Evolutionary conservation across 2,888 invertebrate genomes (phyloP).

Genomic region (Tipula unca): DNA sequence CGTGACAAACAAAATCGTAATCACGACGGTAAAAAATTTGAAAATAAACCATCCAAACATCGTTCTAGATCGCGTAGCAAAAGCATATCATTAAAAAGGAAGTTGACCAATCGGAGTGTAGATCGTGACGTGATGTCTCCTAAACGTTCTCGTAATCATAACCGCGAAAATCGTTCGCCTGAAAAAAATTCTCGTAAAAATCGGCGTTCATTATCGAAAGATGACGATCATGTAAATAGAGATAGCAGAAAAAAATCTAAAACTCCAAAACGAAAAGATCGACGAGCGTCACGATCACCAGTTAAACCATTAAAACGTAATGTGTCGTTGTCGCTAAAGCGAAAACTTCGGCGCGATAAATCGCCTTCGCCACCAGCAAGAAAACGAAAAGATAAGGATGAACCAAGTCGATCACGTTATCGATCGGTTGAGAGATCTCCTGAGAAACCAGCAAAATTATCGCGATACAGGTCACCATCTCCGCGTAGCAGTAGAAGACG

Average conservation of each 20-base stretch:
- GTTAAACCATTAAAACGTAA: conserved; percentile 25
- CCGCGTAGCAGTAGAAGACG: conserved; percentile 22
- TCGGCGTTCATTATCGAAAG: background rate
- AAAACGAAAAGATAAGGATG: background rate
- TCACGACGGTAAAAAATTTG: background rate
- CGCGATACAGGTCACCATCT: background rate
- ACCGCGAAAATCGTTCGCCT: background rate
- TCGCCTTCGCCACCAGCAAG: background rate
- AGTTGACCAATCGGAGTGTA: background rate
- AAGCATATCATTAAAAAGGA: background rate
- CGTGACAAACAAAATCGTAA: background rate
- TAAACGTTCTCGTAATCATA: background rate
- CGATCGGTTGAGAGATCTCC: background rate
- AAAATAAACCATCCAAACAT: background rate
- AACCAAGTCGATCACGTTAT: background rate
- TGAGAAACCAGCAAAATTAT: conserved; percentile 20
- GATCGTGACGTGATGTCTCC: background rate
- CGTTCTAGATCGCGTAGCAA: background rate
- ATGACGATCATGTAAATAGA: background rate
- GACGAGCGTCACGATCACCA: conserved; percentile 24
- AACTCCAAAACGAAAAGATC: conserved; percentile 20
- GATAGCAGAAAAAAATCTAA: conserved; percentile 22
- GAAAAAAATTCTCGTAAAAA: background rate
- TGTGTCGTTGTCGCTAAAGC: conserved; percentile 24
- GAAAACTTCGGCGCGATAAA: background rate